Evolutionary conservation across 2,888 invertebrate genomes (phyloP), one percentile per base, ranked within the genome.

Genomic region (Limnephilus rhombicus): DNA sequence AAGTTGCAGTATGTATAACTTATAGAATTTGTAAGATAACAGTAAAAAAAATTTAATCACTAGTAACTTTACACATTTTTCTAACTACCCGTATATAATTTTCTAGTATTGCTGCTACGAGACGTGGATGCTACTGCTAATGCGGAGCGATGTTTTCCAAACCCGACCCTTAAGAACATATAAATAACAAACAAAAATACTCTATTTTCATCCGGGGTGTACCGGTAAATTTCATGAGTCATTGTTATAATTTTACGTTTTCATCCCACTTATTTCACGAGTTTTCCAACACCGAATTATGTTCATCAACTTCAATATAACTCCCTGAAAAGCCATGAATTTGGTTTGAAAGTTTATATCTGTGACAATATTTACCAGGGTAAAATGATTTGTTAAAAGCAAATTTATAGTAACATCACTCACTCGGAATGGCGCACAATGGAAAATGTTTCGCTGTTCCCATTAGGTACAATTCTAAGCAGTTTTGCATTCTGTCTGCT

Each of bases 401-500:
- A 68, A 68, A 68, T 68, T 68, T 68, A n/a, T 9, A 31, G 31
- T 83, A 83, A 83, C 15, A 34, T 83, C 24, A 34, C 83, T 83
- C 37, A 11, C 24, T 34, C 37, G 37, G 24, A 41, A 34, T 12
- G 24, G 11, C 15, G 7, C 2, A 83, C 37, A 83, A 83, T 83
- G 24, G 83, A 18, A 37, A 83, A 83, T 83, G 34, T 37, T 83
- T 37, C 24, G 18, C 37, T 41, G 34, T 37, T 83, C 15, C 83
- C 34, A 83, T 37, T 37, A 24, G 68, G 9, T 24, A 83, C 41
- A 87, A 87, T 87, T 45, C 45, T 45, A 87, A 87, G 45, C 86
- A 80, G 34, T 88, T 88, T 80, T 53, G 31, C 88, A 88, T 31
- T 24, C 80, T 88, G 49, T 45, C 88, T 31, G 31, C 34, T 18